Evolutionary conservation across 2,888 invertebrate species (phyloP), one percentile per base, ranked within the genome.

Genomic region (Frankliniella fusca): DNA sequence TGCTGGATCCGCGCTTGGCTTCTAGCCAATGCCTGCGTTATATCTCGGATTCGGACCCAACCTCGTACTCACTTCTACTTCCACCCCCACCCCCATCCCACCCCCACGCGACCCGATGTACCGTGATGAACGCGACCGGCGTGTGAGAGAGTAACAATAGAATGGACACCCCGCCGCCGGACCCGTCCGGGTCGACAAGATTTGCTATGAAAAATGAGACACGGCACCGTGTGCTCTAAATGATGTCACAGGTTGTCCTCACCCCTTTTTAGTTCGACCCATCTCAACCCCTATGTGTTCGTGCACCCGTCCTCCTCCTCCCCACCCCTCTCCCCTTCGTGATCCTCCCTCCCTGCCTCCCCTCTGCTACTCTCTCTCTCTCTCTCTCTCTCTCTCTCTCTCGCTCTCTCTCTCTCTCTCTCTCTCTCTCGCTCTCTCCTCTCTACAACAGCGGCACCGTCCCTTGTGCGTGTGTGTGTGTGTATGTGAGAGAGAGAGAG

Each of bases 191-290:
- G 38, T 5, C 38, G 38, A 38, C 38, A 5, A 38, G 38, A 38
- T 38, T 2, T 38, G 38, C 38, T 38, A 38, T 38, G 38, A 38
- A 38, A 38, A 38, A 38, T 38, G 38, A 38, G 38, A 38, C 3
- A 38, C 38, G 38, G 38, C 38, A 38, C 38, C 38, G 38, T 38
- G 70, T 76, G 70, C 23, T 10, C 23, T 23, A 9, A 76, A 27
- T 23, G 11, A 76, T 76, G 70, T 76, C 70, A 23, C 70, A 76
- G 70, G 70, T 76, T 76, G 70, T 76, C 70, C 10, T 76, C 70
- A 11, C 23, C 70, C 11, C 70, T 27, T 38, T 38, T 38, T 38
- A 38, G 3, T 38, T 38, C 38, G 38, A 38, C 38, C 38, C 38
- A 38, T 38, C 38, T 20, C 20, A 15, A 54, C 54, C 54, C 54